phyloP scores from a whole-genome alignment of 2,113 vertebrate genomes.

The Barnardius zonarius region DNA sequence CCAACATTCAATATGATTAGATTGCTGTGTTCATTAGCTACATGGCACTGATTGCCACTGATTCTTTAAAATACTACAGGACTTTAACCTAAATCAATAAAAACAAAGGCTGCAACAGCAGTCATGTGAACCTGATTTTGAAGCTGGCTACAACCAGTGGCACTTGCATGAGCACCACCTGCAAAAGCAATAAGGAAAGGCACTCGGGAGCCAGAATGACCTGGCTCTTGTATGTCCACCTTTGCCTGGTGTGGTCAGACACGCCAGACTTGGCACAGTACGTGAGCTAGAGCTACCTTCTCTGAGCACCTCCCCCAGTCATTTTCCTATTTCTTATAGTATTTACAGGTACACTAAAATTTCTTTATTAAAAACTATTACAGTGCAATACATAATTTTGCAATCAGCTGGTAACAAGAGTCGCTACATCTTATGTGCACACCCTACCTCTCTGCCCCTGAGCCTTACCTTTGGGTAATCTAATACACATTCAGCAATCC shows the following conservation, averaged over 20 bases:
- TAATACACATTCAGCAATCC: background rate
- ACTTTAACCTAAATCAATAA: background rate
- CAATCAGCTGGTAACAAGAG: background rate
- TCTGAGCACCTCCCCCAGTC: background rate
- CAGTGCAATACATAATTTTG: background rate
- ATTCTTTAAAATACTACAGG: background rate
- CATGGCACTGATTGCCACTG: fast-evolving
- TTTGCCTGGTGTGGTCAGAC: fast-evolving
- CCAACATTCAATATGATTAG: background rate
- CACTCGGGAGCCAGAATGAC: background rate
- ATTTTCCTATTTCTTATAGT: background rate
- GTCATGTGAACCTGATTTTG: background rate
- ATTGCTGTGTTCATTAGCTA: background rate
- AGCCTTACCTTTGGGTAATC: background rate
- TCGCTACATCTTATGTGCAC: fast-evolving
- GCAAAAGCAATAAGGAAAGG: background rate
- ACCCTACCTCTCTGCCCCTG: background rate
- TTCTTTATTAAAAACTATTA: background rate
- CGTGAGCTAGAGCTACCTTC: background rate
- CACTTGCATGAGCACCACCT: background rate
- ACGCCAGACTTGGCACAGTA: background rate
- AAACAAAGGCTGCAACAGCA: background rate
- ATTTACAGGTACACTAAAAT: background rate
- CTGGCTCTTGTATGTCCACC: fast-evolving
- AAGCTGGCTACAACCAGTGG: background rate